Evolutionary conservation across 2,113 vertebrate genomes (phyloP).

Genomic region (Engraulis encrasicolus): DNA sequence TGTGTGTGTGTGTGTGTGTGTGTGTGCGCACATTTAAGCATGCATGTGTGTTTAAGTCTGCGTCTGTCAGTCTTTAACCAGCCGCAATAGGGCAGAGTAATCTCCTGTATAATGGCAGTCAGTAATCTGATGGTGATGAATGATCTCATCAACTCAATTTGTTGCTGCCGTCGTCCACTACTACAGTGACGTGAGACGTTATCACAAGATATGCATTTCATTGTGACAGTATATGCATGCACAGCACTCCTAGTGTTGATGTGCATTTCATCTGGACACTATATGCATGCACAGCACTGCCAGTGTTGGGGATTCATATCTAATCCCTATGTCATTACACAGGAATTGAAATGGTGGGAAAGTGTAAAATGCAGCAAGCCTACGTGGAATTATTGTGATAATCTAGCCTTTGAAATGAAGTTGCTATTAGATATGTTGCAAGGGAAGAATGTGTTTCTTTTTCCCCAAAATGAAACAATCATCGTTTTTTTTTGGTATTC

Average conservation of each 20-base stretch:
- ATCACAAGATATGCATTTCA: neutral
- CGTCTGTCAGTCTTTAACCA: conserved; percentile 7
- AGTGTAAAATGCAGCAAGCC: neutral
- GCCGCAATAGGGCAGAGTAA: neutral
- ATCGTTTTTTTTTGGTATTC: too few species aligned
- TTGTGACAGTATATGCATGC: neutral
- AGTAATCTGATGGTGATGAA: too few species aligned
- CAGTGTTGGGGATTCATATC: neutral
- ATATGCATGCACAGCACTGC: too few species aligned
- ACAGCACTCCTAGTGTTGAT: too few species aligned
- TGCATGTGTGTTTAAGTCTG: neutral
- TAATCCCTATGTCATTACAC: conserved; percentile 10
- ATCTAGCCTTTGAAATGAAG: too few species aligned
- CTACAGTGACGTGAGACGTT: neutral
- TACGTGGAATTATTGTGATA: too few species aligned
- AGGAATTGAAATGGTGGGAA: neutral
- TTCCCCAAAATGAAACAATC: too few species aligned
- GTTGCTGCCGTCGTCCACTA: neutral
- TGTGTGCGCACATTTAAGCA: too few species aligned
- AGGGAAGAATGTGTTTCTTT: too few species aligned
- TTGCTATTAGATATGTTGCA: neutral
- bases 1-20: neutral
- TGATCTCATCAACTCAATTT: conserved; percentile 16
- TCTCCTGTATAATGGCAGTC: conserved; percentile 7
- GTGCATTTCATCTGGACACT: neutral